Conservation (phyloP, 2,888 invertebrate species). For the Anthoptus insignis region DNA sequence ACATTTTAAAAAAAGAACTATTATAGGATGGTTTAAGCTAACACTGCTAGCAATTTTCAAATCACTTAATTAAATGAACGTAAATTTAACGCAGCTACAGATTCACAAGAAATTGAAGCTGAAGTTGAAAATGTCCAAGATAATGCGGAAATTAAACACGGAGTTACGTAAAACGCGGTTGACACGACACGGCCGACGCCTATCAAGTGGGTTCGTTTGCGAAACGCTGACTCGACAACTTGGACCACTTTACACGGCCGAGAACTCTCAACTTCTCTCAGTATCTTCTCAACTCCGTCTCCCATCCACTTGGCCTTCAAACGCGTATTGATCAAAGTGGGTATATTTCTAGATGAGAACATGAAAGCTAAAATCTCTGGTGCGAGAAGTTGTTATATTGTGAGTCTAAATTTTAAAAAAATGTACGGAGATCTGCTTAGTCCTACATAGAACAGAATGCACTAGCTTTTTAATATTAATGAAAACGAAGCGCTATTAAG, state of each 20-base stretch:
- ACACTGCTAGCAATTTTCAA: too few relatives aligned
- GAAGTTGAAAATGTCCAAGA: not conserved
- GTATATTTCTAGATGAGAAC: constrained; percentile 49
- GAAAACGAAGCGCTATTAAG: too few relatives aligned
- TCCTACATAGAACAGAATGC: too few relatives aligned
- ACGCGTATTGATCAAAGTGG: constrained; percentile 70
- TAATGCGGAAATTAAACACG: constrained; percentile 24
- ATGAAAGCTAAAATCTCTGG: constrained; percentile 21
- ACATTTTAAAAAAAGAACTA: too few relatives aligned
- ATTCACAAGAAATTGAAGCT: not conserved
- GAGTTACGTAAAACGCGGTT: constrained; percentile 44
- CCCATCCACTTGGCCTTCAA: constrained; percentile 37
- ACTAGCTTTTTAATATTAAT: too few relatives aligned
- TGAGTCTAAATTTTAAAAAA: not conserved
- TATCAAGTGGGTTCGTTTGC: constrained; percentile 59
- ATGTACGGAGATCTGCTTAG: too few relatives aligned
- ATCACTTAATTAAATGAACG: too few relatives aligned
- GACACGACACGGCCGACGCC: constrained; percentile 53
- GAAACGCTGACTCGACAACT: constrained; percentile 74
- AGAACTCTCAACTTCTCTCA: constrained; percentile 57
- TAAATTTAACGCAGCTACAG: too few relatives aligned
- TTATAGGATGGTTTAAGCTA: too few relatives aligned
- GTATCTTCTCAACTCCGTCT: constrained; percentile 35
- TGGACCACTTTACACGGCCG: constrained; percentile 57
- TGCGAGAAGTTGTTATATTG: constrained; percentile 11